Percentiles rank a stretch among this genome's conserved stretches.
These are phyloP conservation scores for Lepidocyrtoides sp. DNA, from an alignment of 2,888 invertebrate species.

Conservation along the genomic window DNA sequence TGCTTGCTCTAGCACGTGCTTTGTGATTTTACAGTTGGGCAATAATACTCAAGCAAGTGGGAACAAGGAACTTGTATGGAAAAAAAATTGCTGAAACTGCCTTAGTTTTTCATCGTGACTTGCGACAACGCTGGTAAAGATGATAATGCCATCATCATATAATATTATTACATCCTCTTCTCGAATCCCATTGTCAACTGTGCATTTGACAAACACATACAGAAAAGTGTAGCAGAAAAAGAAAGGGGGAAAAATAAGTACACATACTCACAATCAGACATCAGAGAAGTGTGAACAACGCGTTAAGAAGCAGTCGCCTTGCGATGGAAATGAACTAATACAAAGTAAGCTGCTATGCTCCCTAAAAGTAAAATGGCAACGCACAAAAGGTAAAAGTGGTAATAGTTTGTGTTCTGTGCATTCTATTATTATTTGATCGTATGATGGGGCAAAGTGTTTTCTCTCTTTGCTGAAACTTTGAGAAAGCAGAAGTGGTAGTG, in stretches of 20 bases:
- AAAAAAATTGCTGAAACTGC: slow-evolving; percentile 31
- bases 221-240: neutral
- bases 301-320: neutral
- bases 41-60: neutral
- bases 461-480: neutral
- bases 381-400: too few relatives aligned
- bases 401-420: slow-evolving; percentile 8
- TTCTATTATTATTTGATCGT: too few relatives aligned
- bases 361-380: neutral
- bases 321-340: slow-evolving; percentile 1
- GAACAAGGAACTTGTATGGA: too few relatives aligned
- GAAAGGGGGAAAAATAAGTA: neutral
- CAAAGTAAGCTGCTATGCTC: neutral
- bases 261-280: too few relatives aligned
- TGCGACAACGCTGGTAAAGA: too few relatives aligned
- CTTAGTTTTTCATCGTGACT: too few relatives aligned
- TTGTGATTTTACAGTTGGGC: slow-evolving; percentile 4
- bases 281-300: neutral
- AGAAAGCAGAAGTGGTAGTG: neutral
- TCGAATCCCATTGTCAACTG: neutral
- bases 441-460: slow-evolving; percentile 20
- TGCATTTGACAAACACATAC: slow-evolving; percentile 6
- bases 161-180: slow-evolving; percentile 8
- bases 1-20: slow-evolving; percentile 38
- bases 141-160: neutral